Evolutionary conservation across 1,140 invertebrate genomes (phyloP).

Genomic region (Hyles vespertilio): DNA sequence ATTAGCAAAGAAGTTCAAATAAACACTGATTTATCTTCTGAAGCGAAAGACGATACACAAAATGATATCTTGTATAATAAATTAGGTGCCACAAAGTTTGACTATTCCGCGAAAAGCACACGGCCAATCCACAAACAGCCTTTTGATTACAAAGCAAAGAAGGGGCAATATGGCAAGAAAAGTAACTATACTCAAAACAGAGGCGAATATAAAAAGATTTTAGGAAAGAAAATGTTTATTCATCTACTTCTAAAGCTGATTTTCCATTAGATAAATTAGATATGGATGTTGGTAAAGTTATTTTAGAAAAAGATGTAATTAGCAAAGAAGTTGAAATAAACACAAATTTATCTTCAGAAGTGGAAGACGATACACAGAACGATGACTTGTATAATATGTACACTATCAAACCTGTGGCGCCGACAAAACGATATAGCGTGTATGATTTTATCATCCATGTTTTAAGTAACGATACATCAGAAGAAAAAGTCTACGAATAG

Average conservation of each 20-base stretch:
- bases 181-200: neutral
- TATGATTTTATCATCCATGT: slow-evolving; percentile 39
- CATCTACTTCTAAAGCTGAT: too few relatives aligned
- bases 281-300: too few relatives aligned
- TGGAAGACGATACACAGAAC: neutral
- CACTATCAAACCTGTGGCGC: too few relatives aligned
- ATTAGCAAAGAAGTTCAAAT: too few relatives aligned
- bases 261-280: too few relatives aligned
- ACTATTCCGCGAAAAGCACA: slow-evolving; percentile 15
- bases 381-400: neutral
- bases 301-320: too few relatives aligned
- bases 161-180: slow-evolving; percentile 41
- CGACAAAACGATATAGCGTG: slow-evolving; percentile 26
- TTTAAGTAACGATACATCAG: slow-evolving; percentile 19
- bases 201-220: neutral
- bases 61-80: neutral
- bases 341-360: neutral
- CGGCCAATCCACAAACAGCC: slow-evolving; percentile 4
- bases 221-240: neutral
- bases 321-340: too few relatives aligned
- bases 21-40: too few relatives aligned
- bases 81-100: slow-evolving; percentile 9
- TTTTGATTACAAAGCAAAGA: slow-evolving; percentile 33
- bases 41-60: slow-evolving; percentile 3
- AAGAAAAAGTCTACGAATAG: slow-evolving; percentile 39